These are phyloP conservation scores for Tromatobia lineatoria DNA, from an alignment of 2,888 invertebrate species.

Conservation along the genomic window DNA sequence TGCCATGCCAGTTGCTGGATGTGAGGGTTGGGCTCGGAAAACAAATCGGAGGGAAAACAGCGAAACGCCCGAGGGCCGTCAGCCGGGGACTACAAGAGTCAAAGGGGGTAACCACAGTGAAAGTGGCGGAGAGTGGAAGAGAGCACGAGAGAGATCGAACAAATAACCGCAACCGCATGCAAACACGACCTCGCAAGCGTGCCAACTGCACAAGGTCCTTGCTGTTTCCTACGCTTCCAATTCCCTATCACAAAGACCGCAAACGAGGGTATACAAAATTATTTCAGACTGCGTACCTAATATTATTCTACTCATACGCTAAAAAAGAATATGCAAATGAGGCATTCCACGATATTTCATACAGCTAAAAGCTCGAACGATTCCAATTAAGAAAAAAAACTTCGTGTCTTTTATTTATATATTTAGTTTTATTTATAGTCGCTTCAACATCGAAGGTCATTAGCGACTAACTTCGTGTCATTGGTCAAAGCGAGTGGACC, in stretches of 20 bases:
- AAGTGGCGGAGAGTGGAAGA: slow-evolving; percentile 28
- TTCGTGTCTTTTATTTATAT: too few species aligned
- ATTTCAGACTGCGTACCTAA: neutral
- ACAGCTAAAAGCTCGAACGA: too few species aligned
- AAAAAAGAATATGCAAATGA: neutral
- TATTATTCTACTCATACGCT: neutral
- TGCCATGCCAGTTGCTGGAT: neutral
- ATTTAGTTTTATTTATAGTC: too few species aligned
- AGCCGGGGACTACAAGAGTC: slow-evolving; percentile 38
- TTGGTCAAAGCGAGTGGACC: too few species aligned
- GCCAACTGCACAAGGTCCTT: slow-evolving; percentile 30
- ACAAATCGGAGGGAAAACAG: slow-evolving; percentile 70
- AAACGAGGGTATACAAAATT: slow-evolving; percentile 27
- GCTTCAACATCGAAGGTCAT: too few species aligned
- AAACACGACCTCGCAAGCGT: slow-evolving; percentile 38
- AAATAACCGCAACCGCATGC: slow-evolving; percentile 69
- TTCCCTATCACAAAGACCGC: slow-evolving; percentile 27
- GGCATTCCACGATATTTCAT: too few species aligned
- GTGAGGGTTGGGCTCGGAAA: slow-evolving; percentile 57
- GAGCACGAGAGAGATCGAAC: slow-evolving; percentile 48
- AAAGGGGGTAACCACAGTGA: slow-evolving; percentile 41
- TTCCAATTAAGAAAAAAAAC: too few species aligned
- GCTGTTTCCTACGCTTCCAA: slow-evolving; percentile 7
- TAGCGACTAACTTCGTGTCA: too few species aligned
- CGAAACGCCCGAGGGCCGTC: slow-evolving; percentile 66